These are phyloP conservation scores for Acyrthosiphon pisum DNA, from an alignment of 1,140 invertebrate species.

Conservation along the genomic window DNA sequence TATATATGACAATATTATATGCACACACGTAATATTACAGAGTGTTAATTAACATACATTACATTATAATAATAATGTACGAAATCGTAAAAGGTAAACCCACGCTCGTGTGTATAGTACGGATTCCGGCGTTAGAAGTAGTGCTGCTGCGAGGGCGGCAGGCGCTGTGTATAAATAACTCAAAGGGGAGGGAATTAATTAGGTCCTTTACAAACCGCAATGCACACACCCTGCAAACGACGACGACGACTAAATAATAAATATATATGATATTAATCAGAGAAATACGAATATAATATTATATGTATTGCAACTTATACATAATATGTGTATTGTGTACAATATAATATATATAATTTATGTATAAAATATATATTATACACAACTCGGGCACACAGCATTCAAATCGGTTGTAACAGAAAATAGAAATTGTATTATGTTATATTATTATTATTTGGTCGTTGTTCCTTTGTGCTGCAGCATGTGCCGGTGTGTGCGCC, in stretches of 20 bases:
- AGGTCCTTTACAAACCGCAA: background rate
- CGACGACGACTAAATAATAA: slow-evolving; percentile 20
- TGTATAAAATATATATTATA: background rate
- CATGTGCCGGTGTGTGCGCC: background rate
- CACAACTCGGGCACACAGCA: background rate
- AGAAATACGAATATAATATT: background rate
- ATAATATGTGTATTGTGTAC: background rate
- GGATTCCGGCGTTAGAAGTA: background rate
- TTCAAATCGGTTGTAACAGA: slow-evolving; percentile 13
- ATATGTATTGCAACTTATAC: background rate
- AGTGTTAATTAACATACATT: slow-evolving; percentile 17
- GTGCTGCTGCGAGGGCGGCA: background rate
- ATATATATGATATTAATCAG: background rate
- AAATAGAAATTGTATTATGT: slow-evolving; percentile 28
- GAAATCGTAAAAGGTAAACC: slow-evolving; percentile 3
- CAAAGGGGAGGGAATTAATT: slow-evolving; percentile 22
- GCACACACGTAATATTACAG: background rate
- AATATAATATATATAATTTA: background rate
- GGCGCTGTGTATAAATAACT: background rate
- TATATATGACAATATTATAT: background rate
- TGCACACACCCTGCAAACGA: background rate
- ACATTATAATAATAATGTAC: background rate
- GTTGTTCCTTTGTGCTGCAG: slow-evolving; percentile 24
- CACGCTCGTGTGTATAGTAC: background rate
- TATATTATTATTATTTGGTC: slow-evolving; percentile 33